phyloP scores from a whole-genome alignment of 1,140 invertebrate genomes.

The Leptinotarsa lineolata region DNA sequence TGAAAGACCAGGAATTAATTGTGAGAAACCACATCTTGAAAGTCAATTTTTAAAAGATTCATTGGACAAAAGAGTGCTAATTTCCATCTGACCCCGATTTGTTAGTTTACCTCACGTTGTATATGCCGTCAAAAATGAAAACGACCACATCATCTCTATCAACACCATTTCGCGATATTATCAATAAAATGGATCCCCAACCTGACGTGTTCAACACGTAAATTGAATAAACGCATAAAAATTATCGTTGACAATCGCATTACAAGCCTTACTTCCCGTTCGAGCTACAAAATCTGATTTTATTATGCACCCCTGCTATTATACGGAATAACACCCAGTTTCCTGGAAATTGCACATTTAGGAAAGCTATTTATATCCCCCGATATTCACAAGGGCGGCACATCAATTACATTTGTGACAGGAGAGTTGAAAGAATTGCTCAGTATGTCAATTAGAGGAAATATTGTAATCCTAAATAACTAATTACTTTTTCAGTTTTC shows the following conservation, averaged over 20 bases:
- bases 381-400: constrained; percentile 3
- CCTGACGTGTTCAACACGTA: constrained; percentile 1
- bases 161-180: constrained; percentile 1
- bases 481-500: too few species aligned
- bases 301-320: constrained; percentile 27
- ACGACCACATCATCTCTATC: not conserved
- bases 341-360: constrained; percentile 24
- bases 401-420: not conserved
- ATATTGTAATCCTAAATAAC: too few species aligned
- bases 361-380: constrained; percentile 8
- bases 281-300: constrained; percentile 17
- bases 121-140: too few species aligned
- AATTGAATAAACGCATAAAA: constrained; percentile 22
- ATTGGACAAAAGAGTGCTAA: too few species aligned
- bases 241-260: constrained; percentile 20
- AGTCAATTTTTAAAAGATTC: too few species aligned
- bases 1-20: too few species aligned
- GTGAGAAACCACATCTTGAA: too few species aligned
- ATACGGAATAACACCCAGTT: constrained; percentile 23
- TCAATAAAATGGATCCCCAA: not conserved
- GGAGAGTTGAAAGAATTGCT: not conserved
- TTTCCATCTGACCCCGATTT: too few species aligned
- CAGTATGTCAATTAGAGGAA: not conserved
- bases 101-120: too few species aligned
- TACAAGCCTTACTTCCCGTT: constrained; percentile 24